phyloP scores from a whole-genome alignment of 2,888 invertebrate genomes.

The Chromoteleia sp. region DNA sequence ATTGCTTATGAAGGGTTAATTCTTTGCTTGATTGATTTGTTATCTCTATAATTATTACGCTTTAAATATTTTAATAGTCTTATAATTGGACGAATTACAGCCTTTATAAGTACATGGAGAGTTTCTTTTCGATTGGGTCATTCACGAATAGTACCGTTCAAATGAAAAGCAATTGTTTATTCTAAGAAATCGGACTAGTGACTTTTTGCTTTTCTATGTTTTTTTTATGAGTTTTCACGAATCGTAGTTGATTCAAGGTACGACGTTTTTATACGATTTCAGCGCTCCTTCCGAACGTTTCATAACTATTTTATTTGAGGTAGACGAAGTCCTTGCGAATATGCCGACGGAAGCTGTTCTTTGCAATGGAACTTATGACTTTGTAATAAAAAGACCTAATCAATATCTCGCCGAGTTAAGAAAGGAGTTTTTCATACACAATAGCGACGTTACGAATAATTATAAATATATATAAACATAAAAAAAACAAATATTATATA shows the following conservation, averaged over 20 bases:
- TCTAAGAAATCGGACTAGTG: no score
- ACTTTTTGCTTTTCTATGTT: no score
- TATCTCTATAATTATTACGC: constrained; percentile 38
- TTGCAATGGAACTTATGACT: constrained; percentile 61
- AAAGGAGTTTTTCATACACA: constrained; percentile 63
- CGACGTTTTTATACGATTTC: constrained; percentile 50
- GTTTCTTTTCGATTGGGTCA: constrained; percentile 27
- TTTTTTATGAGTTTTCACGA: constrained; percentile 9
- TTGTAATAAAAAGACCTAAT: constrained; percentile 67
- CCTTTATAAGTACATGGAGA: neutral
- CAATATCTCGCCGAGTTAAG: constrained; percentile 66
- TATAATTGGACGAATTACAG: constrained; percentile 19
- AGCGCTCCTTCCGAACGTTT: constrained; percentile 55
- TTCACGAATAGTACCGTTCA: constrained; percentile 1
- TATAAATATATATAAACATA: constrained; percentile 62
- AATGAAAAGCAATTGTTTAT: no score
- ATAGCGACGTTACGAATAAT: constrained; percentile 66
- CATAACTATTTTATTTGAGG: constrained; percentile 55
- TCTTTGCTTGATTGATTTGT: constrained; percentile 55
- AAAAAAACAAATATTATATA: constrained; percentile 50
- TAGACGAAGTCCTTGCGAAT: constrained; percentile 62
- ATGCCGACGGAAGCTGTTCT: constrained; percentile 64
- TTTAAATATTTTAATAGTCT: constrained; percentile 7
- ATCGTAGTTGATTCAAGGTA: constrained; percentile 1
- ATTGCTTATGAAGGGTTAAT: constrained; percentile 34